These are phyloP conservation scores for Zosterops japonicus DNA, from an alignment of 2,113 vertebrate genomes.

Conservation along the genomic window DNA sequence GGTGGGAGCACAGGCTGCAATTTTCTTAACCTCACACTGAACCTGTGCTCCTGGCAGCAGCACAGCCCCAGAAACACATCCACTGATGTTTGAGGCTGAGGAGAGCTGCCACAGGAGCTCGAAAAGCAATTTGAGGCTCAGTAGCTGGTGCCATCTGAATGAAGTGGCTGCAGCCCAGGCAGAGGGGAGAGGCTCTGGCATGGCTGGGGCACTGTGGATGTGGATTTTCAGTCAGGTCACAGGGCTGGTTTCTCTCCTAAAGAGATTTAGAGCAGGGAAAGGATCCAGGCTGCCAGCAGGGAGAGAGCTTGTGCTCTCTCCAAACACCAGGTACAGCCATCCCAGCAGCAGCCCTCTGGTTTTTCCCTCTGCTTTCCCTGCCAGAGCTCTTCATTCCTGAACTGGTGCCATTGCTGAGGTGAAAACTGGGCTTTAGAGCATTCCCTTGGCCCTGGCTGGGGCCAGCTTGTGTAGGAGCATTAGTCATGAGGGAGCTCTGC, in stretches of 20 bases:
- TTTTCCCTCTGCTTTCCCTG: not conserved
- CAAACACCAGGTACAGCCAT: not conserved
- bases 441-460: not conserved
- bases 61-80: not conserved
- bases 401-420: not conserved
- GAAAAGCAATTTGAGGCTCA: constrained; percentile 11
- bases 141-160: constrained; percentile 13
- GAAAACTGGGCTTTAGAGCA: rapidly evolving
- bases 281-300: not conserved
- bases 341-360: not conserved
- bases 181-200: not conserved
- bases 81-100: not conserved
- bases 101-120: not conserved
- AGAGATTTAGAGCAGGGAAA: not conserved
- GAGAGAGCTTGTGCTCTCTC: not conserved
- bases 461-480: rapidly evolving
- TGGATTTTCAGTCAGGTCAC: not conserved
- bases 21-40: constrained; percentile 50
- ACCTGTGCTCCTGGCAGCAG: constrained; percentile 40
- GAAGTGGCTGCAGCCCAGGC: not conserved
- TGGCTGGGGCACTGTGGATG: not conserved
- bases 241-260: not conserved
- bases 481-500: not conserved
- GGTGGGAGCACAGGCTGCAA: not conserved
- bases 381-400: not conserved